Conservation (phyloP, 2,797 vertebrate species). For the Emydoidea blandingii region DNA sequence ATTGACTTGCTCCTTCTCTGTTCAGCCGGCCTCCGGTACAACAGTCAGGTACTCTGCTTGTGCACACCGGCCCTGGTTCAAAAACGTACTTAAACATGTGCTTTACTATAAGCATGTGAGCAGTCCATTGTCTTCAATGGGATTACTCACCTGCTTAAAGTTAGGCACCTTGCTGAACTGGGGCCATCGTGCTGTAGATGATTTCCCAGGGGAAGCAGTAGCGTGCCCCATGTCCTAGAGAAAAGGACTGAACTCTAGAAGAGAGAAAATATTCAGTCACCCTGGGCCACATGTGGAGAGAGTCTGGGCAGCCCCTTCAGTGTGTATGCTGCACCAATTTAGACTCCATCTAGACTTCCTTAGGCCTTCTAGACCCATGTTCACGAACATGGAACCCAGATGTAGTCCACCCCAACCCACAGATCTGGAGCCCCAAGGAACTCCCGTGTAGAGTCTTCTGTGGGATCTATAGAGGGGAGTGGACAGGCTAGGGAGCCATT, state of each 20-base stretch:
- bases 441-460: not conserved
- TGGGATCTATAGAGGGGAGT: not conserved
- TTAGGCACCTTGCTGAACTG: not conserved
- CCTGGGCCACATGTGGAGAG: not conserved
- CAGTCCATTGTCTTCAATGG: fast-evolving
- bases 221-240: not conserved
- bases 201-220: not conserved
- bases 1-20: not conserved
- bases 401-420: not conserved
- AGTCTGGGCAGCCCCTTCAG: not conserved
- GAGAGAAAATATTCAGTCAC: not conserved
- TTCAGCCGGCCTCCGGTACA: not conserved
- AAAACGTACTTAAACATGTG: fast-evolving
- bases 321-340: not conserved
- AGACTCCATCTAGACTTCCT: not conserved
- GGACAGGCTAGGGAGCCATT: fast-evolving
- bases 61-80: not conserved
- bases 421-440: fast-evolving
- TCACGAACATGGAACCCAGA: not conserved
- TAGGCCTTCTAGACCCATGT: not conserved
- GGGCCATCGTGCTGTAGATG: not conserved
- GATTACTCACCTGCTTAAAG: fast-evolving
- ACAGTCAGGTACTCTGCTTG: not conserved
- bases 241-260: not conserved
- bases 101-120: not conserved